Evolutionary conservation across 2,888 invertebrate species (phyloP).

Genomic region (Zaprionus lineosus): DNA sequence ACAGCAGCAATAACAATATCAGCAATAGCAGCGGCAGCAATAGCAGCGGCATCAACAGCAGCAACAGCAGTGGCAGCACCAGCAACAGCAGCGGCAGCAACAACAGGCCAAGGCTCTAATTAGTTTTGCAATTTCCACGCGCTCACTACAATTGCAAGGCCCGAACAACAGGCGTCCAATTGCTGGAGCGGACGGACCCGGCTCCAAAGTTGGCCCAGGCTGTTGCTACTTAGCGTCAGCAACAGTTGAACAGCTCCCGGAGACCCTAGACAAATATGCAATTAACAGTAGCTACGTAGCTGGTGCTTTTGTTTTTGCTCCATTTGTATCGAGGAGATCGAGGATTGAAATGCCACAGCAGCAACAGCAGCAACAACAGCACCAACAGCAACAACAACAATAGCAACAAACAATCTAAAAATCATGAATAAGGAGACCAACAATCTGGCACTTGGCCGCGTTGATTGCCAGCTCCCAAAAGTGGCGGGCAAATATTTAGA

Average conservation of each 20-base stretch:
- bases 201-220: slow-evolving; percentile 39
- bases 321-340: slow-evolving; percentile 44
- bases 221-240: slow-evolving; percentile 73
- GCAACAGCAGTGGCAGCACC: background rate
- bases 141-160: slow-evolving; percentile 50
- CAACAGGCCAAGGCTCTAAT: slow-evolving; percentile 73
- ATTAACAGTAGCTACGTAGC: slow-evolving; percentile 61
- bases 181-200: slow-evolving; percentile 11
- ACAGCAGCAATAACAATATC: slow-evolving; percentile 26
- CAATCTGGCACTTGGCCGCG: slow-evolving; percentile 61
- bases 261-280: slow-evolving; percentile 75
- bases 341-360: slow-evolving; percentile 35
- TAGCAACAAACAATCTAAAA: slow-evolving; percentile 55
- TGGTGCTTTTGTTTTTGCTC: slow-evolving; percentile 30
- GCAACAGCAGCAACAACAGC: slow-evolving; percentile 2
- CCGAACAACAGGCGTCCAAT: slow-evolving; percentile 14
- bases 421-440: slow-evolving; percentile 38
- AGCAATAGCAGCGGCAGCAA: slow-evolving; percentile 38
- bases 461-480: slow-evolving; percentile 65
- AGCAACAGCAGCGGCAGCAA: slow-evolving; percentile 23
- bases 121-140: slow-evolving; percentile 79
- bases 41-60: slow-evolving; percentile 25
- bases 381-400: slow-evolving; percentile 21
- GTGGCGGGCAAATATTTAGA: slow-evolving; percentile 73
- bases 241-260: slow-evolving; percentile 61